Percentiles rank a stretch among this genome's conserved stretches.
Conservation (phyloP, 1,140 invertebrate genomes). For the Cotesia vestalis region DNA sequence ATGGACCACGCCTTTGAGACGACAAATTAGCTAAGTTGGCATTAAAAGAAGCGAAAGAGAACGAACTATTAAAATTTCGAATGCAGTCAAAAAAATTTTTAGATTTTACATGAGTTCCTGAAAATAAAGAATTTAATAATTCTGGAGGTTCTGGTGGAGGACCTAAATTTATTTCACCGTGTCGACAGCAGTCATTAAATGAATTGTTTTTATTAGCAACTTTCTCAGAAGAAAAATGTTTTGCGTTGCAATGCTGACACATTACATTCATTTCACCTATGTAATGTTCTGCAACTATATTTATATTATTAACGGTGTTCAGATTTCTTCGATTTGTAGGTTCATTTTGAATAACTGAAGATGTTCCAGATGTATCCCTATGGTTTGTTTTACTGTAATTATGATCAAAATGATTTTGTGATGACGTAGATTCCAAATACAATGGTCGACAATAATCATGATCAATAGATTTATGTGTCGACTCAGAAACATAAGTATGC, state of each 20-base stretch:
- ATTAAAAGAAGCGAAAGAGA: slow-evolving; percentile 27
- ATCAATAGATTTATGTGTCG: too few species aligned
- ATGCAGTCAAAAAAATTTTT: slow-evolving; percentile 21
- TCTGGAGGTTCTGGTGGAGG: slow-evolving; percentile 7
- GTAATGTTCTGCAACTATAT: slow-evolving; percentile 12
- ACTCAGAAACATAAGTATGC: too few species aligned
- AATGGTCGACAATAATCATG: too few species aligned
- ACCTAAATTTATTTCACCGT: not conserved
- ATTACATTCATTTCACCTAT: slow-evolving; percentile 12
- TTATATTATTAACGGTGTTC: too few species aligned
- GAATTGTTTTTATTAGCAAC: slow-evolving; percentile 14
- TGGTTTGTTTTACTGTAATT: too few species aligned
- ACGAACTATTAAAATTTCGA: slow-evolving; percentile 23
- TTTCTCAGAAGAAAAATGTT: slow-evolving; percentile 13
- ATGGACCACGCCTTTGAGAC: slow-evolving; percentile 1
- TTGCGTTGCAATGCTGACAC: slow-evolving; percentile 15
- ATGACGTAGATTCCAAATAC: too few species aligned
- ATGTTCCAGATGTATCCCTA: too few species aligned
- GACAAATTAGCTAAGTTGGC: slow-evolving; percentile 26
- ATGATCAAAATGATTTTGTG: too few species aligned
- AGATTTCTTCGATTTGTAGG: too few species aligned
- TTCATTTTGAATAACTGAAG: too few species aligned
- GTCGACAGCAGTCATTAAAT: slow-evolving; percentile 26
- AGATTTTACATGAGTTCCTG: slow-evolving; percentile 19
- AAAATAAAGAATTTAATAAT: slow-evolving; percentile 11